Conservation (phyloP, 2,113 vertebrate species). For the Microtus richardsoni region DNA sequence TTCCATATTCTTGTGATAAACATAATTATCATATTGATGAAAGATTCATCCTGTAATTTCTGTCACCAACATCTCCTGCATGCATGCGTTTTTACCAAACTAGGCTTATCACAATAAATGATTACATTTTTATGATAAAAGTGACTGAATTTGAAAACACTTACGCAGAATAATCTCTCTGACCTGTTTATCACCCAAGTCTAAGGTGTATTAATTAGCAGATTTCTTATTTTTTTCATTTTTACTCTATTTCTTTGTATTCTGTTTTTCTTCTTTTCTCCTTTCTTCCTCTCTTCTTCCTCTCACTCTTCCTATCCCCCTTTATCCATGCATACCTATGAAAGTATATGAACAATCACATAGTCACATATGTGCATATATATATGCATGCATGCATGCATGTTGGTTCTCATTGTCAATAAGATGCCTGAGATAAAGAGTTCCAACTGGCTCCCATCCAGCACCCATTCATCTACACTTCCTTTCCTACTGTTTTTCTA, state of each 20-base stretch:
- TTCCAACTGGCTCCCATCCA: neutral
- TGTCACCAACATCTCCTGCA: neutral
- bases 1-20: neutral
- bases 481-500: neutral
- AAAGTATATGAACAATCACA: neutral
- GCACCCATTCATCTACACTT: neutral
- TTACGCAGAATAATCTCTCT: neutral
- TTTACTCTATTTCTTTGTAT: neutral
- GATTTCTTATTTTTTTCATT: neutral
- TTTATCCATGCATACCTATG: neutral
- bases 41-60: too few species aligned
- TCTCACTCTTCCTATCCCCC: neutral
- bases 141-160: neutral
- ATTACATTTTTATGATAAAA: neutral
- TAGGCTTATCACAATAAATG: neutral
- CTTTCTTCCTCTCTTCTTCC: accelerated
- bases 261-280: neutral
- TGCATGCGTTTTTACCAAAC: neutral
- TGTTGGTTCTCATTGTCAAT: neutral
- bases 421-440: neutral
- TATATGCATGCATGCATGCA: too few species aligned
- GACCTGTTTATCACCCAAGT: neutral
- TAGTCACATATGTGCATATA: neutral
- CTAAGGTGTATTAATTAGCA: neutral
- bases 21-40: too few species aligned